These are phyloP conservation scores for Liparis tanakae DNA, from an alignment of 2,797 vertebrate species.

Conservation along the genomic window DNA sequence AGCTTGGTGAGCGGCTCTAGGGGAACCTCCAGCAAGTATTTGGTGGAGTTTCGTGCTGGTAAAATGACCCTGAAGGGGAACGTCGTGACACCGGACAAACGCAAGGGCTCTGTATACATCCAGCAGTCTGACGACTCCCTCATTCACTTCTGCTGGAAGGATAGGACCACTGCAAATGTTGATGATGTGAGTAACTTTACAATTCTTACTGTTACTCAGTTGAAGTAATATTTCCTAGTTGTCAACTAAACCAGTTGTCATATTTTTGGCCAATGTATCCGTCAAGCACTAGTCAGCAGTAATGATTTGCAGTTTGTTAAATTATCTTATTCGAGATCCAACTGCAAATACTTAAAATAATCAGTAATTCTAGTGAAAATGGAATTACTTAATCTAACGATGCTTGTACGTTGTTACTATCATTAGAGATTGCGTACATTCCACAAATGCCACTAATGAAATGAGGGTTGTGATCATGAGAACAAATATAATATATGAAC, in stretches of 20 bases:
- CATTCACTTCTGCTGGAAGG: slow-evolving; percentile 99
- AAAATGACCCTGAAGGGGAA: slow-evolving; percentile 96
- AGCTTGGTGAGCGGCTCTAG: slow-evolving; percentile 93
- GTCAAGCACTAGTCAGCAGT: neutral
- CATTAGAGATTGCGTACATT: neutral
- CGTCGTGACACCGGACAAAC: slow-evolving; percentile 94
- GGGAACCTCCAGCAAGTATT: slow-evolving; percentile 93
- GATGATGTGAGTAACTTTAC: slow-evolving; percentile 88
- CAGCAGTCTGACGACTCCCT: slow-evolving; percentile 97
- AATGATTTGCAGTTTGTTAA: neutral
- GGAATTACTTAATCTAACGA: neutral
- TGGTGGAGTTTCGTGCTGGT: slow-evolving; percentile 96
- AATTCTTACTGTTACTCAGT: neutral
- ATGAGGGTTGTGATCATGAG: neutral
- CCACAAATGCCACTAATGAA: slow-evolving; percentile 4
- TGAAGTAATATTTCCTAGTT: neutral
- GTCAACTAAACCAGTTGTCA: neutral
- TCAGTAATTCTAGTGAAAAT: neutral
- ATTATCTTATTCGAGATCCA: neutral
- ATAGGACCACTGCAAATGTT: slow-evolving; percentile 90
- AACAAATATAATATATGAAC: neutral
- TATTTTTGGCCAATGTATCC: neutral
- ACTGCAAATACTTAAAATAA: neutral
- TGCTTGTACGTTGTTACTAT: neutral
- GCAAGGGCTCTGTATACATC: slow-evolving; percentile 94